Conservation (phyloP, 2,113 vertebrate genomes). For the Hippocampus zosterae region DNA sequence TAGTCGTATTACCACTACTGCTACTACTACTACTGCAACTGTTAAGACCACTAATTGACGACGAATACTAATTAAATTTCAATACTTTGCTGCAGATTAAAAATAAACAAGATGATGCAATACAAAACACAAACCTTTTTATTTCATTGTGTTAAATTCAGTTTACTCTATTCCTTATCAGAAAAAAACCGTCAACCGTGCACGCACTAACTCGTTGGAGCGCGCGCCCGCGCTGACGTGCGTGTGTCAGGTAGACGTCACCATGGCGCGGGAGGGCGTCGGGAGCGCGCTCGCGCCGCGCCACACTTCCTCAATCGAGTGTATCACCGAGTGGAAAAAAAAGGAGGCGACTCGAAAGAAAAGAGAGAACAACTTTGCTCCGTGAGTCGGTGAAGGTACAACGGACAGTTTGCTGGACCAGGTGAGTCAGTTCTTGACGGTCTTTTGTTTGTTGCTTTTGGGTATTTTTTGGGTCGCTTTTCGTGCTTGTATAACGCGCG, state of each 20-base stretch:
- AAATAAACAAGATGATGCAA: too few species aligned
- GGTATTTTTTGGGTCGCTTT: conserved; percentile 2
- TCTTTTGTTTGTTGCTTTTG: not conserved
- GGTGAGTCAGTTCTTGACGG: conserved; percentile 34
- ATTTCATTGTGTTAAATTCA: not conserved
- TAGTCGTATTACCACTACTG: too few species aligned
- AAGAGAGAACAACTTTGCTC: conserved; percentile 24
- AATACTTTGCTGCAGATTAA: too few species aligned
- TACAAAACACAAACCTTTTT: not conserved
- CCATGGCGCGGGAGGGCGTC: conserved; percentile 24
- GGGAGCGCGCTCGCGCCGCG: conserved; percentile 34
- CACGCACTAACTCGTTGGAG: not conserved
- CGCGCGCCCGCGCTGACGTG: conserved; percentile 8
- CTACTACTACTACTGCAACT: too few species aligned
- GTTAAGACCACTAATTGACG: too few species aligned
- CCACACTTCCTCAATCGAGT: conserved; percentile 65
- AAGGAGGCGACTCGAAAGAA: conserved; percentile 31
- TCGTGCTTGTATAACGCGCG: not conserved
- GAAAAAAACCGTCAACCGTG: not conserved
- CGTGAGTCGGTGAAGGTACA: not conserved
- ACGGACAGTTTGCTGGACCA: conserved; percentile 25
- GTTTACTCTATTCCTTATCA: too few species aligned
- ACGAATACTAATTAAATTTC: too few species aligned
- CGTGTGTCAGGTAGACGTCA: conserved; percentile 54
- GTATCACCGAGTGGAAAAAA: conserved; percentile 50